These are phyloP conservation scores for Lasaia peninsularis DNA, from an alignment of 1,140 invertebrate species.

Conservation along the genomic window DNA sequence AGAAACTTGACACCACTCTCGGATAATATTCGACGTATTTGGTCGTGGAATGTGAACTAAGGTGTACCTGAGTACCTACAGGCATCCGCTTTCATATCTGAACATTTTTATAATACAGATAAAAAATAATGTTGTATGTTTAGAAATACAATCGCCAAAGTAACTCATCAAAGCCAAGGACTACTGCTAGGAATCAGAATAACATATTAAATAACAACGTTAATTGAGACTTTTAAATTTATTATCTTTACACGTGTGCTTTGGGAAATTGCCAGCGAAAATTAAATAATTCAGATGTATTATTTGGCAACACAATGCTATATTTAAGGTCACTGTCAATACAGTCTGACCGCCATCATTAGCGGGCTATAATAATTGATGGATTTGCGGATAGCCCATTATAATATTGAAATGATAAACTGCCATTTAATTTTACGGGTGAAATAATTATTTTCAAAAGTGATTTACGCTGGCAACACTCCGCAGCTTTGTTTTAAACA, in stretches of 20 bases:
- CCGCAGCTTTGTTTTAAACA: too few species aligned
- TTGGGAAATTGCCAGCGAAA: not conserved
- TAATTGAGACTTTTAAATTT: not conserved
- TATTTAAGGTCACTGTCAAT: conserved; percentile 4
- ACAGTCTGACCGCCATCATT: conserved; percentile 6
- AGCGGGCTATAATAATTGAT: not conserved
- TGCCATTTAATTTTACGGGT: not conserved
- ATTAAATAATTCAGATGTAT: conserved; percentile 2
- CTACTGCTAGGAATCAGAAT: not conserved
- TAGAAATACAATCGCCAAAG: too few species aligned
- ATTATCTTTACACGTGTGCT: not conserved
- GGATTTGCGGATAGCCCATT: not conserved
- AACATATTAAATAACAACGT: too few species aligned
- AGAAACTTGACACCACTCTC: too few species aligned
- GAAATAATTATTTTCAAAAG: too few species aligned
- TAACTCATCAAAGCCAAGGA: not conserved
- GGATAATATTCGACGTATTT: too few species aligned
- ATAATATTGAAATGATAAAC: not conserved
- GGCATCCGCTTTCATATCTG: too few species aligned
- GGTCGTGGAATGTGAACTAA: too few species aligned
- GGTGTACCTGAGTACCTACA: too few species aligned
- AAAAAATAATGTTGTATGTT: too few species aligned
- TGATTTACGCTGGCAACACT: too few species aligned
- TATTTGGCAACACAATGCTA: conserved; percentile 7
- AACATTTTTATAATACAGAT: too few species aligned